Conservation (phyloP, 2,888 invertebrate genomes). For the Amphipyra tragopoginis region DNA sequence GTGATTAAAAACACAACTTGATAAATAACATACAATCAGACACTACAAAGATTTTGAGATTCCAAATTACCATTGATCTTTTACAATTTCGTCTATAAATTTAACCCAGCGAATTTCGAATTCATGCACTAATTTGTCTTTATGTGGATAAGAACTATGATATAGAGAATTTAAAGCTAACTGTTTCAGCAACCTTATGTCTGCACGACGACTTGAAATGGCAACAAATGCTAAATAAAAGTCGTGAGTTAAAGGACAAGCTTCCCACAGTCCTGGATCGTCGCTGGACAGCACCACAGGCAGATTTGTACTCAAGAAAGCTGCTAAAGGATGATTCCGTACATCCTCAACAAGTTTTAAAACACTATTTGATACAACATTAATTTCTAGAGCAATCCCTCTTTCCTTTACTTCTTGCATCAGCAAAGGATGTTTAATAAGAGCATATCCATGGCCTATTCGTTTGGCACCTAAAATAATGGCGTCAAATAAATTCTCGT, state of each 20-base stretch:
- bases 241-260: slow-evolving; percentile 92
- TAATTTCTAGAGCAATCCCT: slow-evolving; percentile 93
- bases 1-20: not conserved
- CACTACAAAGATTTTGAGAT: slow-evolving; percentile 23
- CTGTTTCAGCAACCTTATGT: slow-evolving; percentile 93
- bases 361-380: slow-evolving; percentile 94
- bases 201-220: slow-evolving; percentile 92
- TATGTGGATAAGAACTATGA: slow-evolving; percentile 90
- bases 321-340: slow-evolving; percentile 93
- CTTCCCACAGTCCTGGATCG: slow-evolving; percentile 94
- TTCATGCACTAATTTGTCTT: slow-evolving; percentile 75
- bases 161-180: slow-evolving; percentile 93
- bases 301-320: slow-evolving; percentile 91
- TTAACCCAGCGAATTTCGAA: slow-evolving; percentile 83
- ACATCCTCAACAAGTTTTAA: slow-evolving; percentile 92
- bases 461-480: slow-evolving; percentile 92
- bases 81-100: slow-evolving; percentile 75
- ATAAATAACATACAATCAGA: slow-evolving; percentile 3
- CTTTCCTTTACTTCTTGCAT: slow-evolving; percentile 89
- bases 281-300: slow-evolving; percentile 94
- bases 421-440: slow-evolving; percentile 93
- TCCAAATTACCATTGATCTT: slow-evolving; percentile 60
- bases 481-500: slow-evolving; percentile 94
- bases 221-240: slow-evolving; percentile 94
- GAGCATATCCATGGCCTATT: slow-evolving; percentile 94